Base-by-base conservation (phyloP, 1,140 invertebrate genomes). In the Platorchestia sp. region DNA sequence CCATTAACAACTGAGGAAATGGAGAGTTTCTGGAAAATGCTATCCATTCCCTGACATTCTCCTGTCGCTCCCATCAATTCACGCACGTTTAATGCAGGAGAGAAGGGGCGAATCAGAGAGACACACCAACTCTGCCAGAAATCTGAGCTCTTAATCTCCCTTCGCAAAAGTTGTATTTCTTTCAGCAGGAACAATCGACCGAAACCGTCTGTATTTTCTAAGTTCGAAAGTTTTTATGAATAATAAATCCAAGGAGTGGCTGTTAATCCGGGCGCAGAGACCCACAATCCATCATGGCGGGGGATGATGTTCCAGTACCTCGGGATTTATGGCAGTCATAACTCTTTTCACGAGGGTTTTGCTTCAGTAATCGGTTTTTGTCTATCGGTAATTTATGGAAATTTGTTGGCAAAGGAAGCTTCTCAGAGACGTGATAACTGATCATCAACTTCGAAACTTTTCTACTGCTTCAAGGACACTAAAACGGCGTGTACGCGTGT, bases 331-430 rank as follows among this genome's bases (percentile, higher is more conserved):
- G 91, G 45, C 45, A 44, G 91, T 93, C 91, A 93, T 93, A 93
- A 93, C 91, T 93, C 91, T 93, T 93, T 93, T 93, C 91, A 93
- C 91, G 91, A 93, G 91, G 91, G 91, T 93, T 93, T 93, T 93
- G 91, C 91, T 45, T 89, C 43, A 44, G 91, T 47, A 93, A 93
- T 93, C 91, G 91, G 43, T 93, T 93, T 93, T 93, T 93, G 91
- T 93, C 91, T 93, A 44, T 45, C 91, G 91, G 44, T 93, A 93
- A 93, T 93, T 93, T 93, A 93, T 93, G 91, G 91, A 45, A 93
- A 93, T 93, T 47, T 44, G 91, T 45, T n/a, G 45, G 45, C 44
- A 93, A 41, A 43, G 43, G 91, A 44, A 93, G 44, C 45, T 45
- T 93, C 91, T 47, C 91, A 45, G 45, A 44, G 45, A 42, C 14